Conservation (phyloP, 1,140 invertebrate genomes). For the Drosophila seguyi region DNA sequence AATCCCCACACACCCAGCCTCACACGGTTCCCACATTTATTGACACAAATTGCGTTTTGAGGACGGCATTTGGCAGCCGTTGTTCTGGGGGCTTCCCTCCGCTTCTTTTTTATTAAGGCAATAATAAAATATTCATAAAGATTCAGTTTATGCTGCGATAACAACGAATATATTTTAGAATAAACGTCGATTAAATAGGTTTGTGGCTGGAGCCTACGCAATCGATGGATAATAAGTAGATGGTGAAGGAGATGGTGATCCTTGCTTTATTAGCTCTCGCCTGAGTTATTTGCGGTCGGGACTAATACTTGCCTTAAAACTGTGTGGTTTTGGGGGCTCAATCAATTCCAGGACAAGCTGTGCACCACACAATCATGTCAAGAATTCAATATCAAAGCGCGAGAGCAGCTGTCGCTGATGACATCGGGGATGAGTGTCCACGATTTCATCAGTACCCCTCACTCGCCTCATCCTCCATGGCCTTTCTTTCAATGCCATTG, state of each 20-base stretch:
- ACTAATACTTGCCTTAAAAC: slow-evolving; percentile 43
- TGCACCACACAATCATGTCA: slow-evolving; percentile 75
- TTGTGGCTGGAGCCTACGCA: slow-evolving; percentile 9
- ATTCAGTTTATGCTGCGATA: slow-evolving; percentile 69
- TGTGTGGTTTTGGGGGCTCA: slow-evolving; percentile 15
- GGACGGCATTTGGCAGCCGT: slow-evolving; percentile 47
- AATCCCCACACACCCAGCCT: slow-evolving; percentile 10
- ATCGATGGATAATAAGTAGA: slow-evolving; percentile 19
- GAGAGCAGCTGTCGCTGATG: slow-evolving; percentile 76
- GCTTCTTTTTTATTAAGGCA: slow-evolving; percentile 68
- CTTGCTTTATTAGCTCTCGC: slow-evolving; percentile 51
- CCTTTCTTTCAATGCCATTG: slow-evolving; percentile 56
- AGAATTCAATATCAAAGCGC: slow-evolving; percentile 81
- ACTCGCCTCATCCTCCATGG: neutral
- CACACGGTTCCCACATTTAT: slow-evolving; percentile 57
- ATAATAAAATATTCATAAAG: slow-evolving; percentile 84
- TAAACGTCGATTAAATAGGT: slow-evolving; percentile 59
- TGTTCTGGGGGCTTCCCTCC: slow-evolving; percentile 12
- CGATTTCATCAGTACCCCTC: slow-evolving; percentile 2
- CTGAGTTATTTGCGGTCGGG: slow-evolving; percentile 52
- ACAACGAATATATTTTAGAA: slow-evolving; percentile 57
- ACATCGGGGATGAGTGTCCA: slow-evolving; percentile 55
- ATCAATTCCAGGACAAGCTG: slow-evolving; percentile 66
- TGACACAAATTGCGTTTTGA: slow-evolving; percentile 79
- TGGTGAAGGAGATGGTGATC: neutral